These are phyloP conservation scores for Heliconius ethilla DNA, from an alignment of 2,888 invertebrate genomes.

Conservation along the genomic window DNA sequence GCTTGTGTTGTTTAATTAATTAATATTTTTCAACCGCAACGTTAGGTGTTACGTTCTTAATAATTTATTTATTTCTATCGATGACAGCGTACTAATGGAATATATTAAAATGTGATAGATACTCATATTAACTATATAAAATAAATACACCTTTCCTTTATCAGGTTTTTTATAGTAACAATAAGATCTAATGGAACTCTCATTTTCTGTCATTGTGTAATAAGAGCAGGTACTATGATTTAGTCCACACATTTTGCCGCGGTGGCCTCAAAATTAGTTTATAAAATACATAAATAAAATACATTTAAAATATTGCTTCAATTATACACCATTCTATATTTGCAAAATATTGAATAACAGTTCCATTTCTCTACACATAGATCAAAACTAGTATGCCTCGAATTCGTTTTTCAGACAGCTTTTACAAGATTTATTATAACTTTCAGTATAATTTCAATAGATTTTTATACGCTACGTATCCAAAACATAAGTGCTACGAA, in stretches of 20 bases:
- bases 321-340: slow-evolving; percentile 9
- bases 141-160: too few species aligned
- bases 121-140: too few species aligned
- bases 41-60: neutral
- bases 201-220: too few species aligned
- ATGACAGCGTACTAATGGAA: neutral
- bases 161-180: too few species aligned
- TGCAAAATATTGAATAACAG: slow-evolving; percentile 16
- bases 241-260: too few species aligned
- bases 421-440: neutral
- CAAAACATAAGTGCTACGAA: neutral
- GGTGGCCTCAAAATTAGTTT: too few species aligned
- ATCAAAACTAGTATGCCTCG: slow-evolving; percentile 2
- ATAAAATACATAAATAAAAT: too few species aligned
- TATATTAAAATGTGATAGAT: neutral
- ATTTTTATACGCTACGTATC: neutral
- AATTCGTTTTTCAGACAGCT: slow-evolving; percentile 13
- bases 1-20: slow-evolving; percentile 9
- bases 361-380: slow-evolving; percentile 8
- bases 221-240: too few species aligned
- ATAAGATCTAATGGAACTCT: too few species aligned
- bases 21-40: neutral
- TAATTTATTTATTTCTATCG: neutral
- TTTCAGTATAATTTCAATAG: slow-evolving; percentile 7
- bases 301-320: too few species aligned